These are phyloP conservation scores for Pavo muticus DNA, from an alignment of 2,113 vertebrate genomes.

Conservation along the genomic window DNA sequence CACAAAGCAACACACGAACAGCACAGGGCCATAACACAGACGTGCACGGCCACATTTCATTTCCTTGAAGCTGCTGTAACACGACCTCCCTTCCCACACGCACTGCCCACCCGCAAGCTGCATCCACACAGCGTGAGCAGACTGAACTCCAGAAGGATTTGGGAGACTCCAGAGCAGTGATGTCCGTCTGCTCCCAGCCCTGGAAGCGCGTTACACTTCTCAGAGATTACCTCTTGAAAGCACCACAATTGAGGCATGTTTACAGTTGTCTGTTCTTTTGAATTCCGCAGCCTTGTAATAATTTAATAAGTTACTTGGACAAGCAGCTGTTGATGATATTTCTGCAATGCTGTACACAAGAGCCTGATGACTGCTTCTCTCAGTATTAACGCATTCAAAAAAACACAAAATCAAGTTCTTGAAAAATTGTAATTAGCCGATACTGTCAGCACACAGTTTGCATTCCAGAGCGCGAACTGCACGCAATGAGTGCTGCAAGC, in stretches of 20 bases:
- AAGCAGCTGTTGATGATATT: not conserved
- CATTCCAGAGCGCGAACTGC: not conserved
- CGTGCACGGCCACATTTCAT: rapidly evolving
- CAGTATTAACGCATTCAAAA: not conserved
- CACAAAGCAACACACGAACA: not conserved
- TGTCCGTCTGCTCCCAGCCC: not conserved
- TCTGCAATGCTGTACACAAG: not conserved
- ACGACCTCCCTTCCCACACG: not conserved
- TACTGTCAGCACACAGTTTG: not conserved
- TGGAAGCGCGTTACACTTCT: not conserved
- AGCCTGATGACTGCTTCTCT: not conserved
- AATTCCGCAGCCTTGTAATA: not conserved
- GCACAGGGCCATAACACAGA: not conserved
- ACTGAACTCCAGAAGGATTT: not conserved
- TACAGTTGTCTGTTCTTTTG: not conserved
- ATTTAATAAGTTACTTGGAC: not conserved
- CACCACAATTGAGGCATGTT: not conserved
- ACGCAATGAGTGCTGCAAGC: not conserved
- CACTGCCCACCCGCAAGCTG: not conserved
- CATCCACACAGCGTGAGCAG: not conserved
- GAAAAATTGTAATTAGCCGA: not conserved
- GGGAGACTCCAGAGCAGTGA: not conserved
- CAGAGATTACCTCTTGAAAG: not conserved
- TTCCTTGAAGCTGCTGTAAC: not conserved
- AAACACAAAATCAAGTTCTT: not conserved